Evolutionary conservation across 2,888 invertebrate genomes (phyloP), one percentile per base, ranked within the genome.

Genomic region (Chaetogeoica ovagalla): DNA sequence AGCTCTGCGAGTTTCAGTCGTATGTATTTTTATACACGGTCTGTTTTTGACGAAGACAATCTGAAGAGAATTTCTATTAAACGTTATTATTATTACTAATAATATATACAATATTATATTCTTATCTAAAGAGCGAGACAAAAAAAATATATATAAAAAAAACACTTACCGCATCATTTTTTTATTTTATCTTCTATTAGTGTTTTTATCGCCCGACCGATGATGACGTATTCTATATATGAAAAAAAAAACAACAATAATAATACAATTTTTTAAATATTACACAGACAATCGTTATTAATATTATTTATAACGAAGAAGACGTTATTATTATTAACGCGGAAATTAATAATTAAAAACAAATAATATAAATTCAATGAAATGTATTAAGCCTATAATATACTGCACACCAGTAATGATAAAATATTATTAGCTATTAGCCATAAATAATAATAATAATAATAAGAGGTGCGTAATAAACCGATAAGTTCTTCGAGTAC

Each of bases 151-250:
- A 7, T 7, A 15, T n/a, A n/a, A n/a, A n/a, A n/a, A 19, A 23
- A 75, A 74, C 65, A 75, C 75, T 75, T 17, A 75, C 75, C 75
- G 66, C 17, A n/a, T n/a, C n/a, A 30, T 30, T 30, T 30, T 30
- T 39, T 57, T 74, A 30, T 30, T 30, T 30, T 30, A 23, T 57
- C 65, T 57, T 39, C 6, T 48, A 21, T 59, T 68, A n/a, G n/a
- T n/a, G 15, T 43, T 60, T 8, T 55, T 8, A 57, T 65, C 21
- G 2, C 52, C 19, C 19, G 57, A 57, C 57, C 66, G 37, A 75
- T 75, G 57, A 75, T 23, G 66, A 9, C 21, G 37, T 9, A 66
- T 66, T 59, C 66, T 75, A 23, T 23, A 30, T 30, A 30, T 30
- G 66, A n/a, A 65, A 75, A 57, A 57, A 63, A 73, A 55, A 62